Percentiles rank a stretch among this genome's conserved stretches.
Conservation (phyloP, 2,888 invertebrate genomes). For the Cremastinae sp. region DNA sequence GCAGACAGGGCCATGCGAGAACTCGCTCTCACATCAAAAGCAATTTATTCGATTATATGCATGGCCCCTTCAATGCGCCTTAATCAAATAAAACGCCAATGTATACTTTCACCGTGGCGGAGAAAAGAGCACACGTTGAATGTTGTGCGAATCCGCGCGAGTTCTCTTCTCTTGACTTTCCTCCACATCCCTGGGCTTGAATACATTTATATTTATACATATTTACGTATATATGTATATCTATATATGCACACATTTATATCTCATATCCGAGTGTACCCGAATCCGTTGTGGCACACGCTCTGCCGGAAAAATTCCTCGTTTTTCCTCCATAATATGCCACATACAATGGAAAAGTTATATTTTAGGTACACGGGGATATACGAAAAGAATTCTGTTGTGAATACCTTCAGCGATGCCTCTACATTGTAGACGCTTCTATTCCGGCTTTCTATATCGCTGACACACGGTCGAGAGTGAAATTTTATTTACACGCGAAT, state of each 20-base stretch:
- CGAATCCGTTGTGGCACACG: conserved; percentile 46
- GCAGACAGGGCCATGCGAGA: conserved; percentile 62
- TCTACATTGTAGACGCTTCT: conserved; percentile 47
- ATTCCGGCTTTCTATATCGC: conserved; percentile 20
- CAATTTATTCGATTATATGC: conserved; percentile 77
- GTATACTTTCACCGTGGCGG: conserved; percentile 62
- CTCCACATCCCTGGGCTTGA: conserved; percentile 43
- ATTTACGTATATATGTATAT: conserved; percentile 37
- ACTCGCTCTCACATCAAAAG: conserved; percentile 73
- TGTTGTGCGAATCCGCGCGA: conserved; percentile 65
- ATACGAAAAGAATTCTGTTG: conserved; percentile 43
- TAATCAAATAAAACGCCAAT: conserved; percentile 72
- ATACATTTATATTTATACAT: conserved; percentile 28
- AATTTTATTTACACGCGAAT: conserved; percentile 63
- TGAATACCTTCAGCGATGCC: conserved; percentile 52
- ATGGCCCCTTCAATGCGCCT: conserved; percentile 73
- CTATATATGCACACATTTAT: conserved; percentile 21
- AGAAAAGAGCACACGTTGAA: conserved; percentile 50
- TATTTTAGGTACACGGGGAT: conserved; percentile 40
- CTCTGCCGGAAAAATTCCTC: conserved; percentile 60
- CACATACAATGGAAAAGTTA: conserved; percentile 34
- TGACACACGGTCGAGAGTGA: conserved; percentile 36
- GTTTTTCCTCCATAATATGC: conserved; percentile 54
- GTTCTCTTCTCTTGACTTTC: conserved; percentile 45
- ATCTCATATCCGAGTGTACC: too few relatives aligned